phyloP scores from a whole-genome alignment of 2,888 invertebrate genomes.

The Apamea crenata region DNA sequence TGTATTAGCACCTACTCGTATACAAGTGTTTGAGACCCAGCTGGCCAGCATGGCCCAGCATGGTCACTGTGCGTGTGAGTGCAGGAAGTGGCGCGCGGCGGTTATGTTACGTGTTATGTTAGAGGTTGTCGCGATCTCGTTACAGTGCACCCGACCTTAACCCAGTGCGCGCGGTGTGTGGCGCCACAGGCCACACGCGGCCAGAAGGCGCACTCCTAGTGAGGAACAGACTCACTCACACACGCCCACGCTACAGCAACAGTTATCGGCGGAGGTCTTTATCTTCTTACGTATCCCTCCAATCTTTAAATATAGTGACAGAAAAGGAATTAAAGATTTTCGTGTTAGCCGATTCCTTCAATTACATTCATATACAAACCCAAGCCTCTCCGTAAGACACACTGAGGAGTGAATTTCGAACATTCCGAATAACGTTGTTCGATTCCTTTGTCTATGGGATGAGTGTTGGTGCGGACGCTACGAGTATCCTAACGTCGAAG shows the following conservation, averaged over 20 bases:
- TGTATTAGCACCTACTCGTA: background rate
- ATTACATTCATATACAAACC: background rate
- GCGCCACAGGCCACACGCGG: background rate
- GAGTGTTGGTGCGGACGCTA: background rate
- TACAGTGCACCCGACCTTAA: constrained; percentile 47
- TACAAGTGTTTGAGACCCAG: background rate
- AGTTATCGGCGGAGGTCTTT: background rate
- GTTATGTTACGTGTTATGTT: constrained; percentile 9
- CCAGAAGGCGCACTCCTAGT: constrained; percentile 5
- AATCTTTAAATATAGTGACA: background rate
- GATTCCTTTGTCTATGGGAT: background rate
- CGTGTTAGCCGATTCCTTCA: background rate
- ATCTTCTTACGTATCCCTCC: too few species aligned
- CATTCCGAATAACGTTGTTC: background rate
- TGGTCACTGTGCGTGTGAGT: background rate
- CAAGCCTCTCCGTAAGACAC: background rate
- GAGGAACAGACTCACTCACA: too few species aligned
- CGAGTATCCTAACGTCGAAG: too few species aligned
- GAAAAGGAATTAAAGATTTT: background rate
- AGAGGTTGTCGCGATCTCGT: constrained; percentile 8
- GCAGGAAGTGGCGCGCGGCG: background rate
- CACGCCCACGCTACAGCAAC: background rate
- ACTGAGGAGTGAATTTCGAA: too few species aligned
- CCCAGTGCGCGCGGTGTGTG: constrained; percentile 26
- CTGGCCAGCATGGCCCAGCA: background rate